phyloP scores from a whole-genome alignment of 2,113 vertebrate genomes.

The Tragelaphus buxtoni region DNA sequence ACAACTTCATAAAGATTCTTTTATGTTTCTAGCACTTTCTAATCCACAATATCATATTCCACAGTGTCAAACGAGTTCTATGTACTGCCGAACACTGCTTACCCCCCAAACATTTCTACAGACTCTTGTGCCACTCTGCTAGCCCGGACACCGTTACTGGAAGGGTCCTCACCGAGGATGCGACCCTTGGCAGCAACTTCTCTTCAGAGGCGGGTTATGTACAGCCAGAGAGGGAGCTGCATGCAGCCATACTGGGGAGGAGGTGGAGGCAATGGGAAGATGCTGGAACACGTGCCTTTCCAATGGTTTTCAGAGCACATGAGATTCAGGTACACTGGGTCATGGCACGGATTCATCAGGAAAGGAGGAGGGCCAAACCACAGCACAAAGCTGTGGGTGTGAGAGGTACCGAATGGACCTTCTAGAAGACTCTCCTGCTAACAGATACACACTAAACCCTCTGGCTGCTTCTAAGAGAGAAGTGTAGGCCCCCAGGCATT shows the following conservation, averaged over 20 bases:
- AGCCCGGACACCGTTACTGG: background rate
- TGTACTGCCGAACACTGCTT: background rate
- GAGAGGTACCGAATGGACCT: background rate
- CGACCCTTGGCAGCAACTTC: background rate
- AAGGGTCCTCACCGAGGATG: background rate
- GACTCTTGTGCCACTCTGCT: background rate
- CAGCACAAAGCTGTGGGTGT: background rate
- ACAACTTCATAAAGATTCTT: background rate
- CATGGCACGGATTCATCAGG: background rate
- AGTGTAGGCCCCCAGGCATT: background rate
- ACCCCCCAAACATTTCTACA: background rate
- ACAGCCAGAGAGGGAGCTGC: background rate
- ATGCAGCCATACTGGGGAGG: background rate
- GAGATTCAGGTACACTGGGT: background rate
- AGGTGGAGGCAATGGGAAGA: background rate
- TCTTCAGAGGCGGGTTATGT: background rate
- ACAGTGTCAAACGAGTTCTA: background rate
- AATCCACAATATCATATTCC: background rate
- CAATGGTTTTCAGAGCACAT: background rate
- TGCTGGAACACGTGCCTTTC: background rate
- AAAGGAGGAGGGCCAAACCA: background rate
- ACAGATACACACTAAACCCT: background rate
- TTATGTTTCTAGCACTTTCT: background rate
- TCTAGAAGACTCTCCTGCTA: background rate
- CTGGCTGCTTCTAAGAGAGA: background rate